A percentile compares a stretch with the other conserved stretches of the same genome.
These are phyloP conservation scores for Reticulitermes lucifugus DNA, from an alignment of 2,888 invertebrate species.

Conservation along the genomic window DNA sequence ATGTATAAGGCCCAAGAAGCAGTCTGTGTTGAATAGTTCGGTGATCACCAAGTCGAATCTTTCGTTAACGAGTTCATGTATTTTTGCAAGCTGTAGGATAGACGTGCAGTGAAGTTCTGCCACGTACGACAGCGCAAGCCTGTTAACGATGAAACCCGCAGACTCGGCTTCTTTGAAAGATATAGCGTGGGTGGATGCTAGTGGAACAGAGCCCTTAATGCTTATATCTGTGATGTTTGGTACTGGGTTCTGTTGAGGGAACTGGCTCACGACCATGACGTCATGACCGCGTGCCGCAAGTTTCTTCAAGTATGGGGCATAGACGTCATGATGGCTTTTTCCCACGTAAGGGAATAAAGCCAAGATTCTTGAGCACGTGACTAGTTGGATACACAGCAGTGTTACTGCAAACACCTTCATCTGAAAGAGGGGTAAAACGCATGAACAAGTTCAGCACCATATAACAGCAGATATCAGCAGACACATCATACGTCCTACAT, in stretches of 20 bases:
- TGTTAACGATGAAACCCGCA: not conserved
- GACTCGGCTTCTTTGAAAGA: not conserved
- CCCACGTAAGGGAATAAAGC: slow-evolving; percentile 73
- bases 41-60: slow-evolving; percentile 71
- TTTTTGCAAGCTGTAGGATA: slow-evolving; percentile 38
- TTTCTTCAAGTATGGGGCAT: slow-evolving; percentile 70
- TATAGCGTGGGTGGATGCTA: slow-evolving; percentile 68
- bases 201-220: not conserved
- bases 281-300: slow-evolving; percentile 73
- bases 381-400: not conserved
- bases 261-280: slow-evolving; percentile 72
- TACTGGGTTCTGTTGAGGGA: not conserved
- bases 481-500: too few relatives aligned
- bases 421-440: not conserved
- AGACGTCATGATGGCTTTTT: slow-evolving; percentile 78
- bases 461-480: too few relatives aligned
- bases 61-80: slow-evolving; percentile 47
- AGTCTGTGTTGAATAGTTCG: slow-evolving; percentile 80
- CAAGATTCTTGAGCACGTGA: slow-evolving; percentile 15
- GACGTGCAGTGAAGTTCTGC: slow-evolving; percentile 42
- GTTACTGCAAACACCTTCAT: not conserved
- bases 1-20: slow-evolving; percentile 74
- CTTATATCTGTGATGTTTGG: slow-evolving; percentile 28
- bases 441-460: too few relatives aligned
- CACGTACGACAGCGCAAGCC: not conserved